Percentiles rank a stretch among this genome's conserved stretches.
Conservation (phyloP, 1,140 invertebrate genomes). For the Proales similis region DNA sequence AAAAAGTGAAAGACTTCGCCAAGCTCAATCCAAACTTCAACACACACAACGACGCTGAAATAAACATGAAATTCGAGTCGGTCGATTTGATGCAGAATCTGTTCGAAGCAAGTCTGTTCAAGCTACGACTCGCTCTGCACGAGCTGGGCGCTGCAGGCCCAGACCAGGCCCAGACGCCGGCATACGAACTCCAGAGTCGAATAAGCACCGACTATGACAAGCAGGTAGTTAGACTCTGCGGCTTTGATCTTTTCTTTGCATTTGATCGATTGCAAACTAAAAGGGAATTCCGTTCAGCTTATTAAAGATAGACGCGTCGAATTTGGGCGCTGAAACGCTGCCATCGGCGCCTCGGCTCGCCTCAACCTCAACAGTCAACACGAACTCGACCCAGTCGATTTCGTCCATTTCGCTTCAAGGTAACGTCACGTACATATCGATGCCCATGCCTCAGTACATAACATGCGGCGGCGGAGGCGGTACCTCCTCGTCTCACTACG, state of each 20-base stretch:
- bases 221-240: neutral
- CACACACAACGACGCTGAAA: constrained; percentile 4
- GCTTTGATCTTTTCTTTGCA: neutral
- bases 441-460: neutral
- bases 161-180: neutral
- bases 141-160: no score
- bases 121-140: neutral
- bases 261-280: neutral
- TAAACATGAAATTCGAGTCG: constrained; percentile 6
- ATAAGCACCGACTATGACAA: constrained; percentile 6
- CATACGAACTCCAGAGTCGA: neutral
- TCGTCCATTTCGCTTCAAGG: neutral
- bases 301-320: neutral
- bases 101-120: constrained; percentile 21
- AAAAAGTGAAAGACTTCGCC: constrained; percentile 16
- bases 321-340: neutral
- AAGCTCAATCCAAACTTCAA: constrained; percentile 31
- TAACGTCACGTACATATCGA: neutral
- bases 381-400: no score
- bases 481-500: no score
- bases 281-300: neutral
- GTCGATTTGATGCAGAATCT: constrained; percentile 7
- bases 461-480: constrained; percentile 15
- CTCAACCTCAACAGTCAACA: neutral
- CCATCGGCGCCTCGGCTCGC: constrained; percentile 6